Conservation (phyloP, 2,797 vertebrate species). For the Coregonus suidteri region DNA sequence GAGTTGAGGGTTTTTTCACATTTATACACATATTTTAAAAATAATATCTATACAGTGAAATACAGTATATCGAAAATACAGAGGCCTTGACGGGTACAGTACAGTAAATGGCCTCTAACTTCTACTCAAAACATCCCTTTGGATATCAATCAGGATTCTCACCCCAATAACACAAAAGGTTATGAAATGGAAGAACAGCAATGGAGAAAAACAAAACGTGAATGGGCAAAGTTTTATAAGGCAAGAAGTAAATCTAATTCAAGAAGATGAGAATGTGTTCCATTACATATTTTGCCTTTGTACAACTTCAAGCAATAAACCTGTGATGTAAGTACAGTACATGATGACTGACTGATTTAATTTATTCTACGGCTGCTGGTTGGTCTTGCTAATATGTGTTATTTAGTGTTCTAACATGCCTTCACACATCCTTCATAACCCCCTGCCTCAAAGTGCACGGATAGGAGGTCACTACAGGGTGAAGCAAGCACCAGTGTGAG, state of each 20-base stretch:
- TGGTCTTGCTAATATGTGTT: neutral
- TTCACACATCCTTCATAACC: neutral
- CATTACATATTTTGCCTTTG: neutral
- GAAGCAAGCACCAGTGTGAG: neutral
- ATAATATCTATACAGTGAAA: slow-evolving; percentile 62
- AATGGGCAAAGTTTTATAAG: slow-evolving; percentile 69
- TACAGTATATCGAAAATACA: slow-evolving; percentile 74
- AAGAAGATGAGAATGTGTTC: neutral
- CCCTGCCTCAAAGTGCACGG: neutral
- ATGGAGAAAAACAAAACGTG: slow-evolving; percentile 48
- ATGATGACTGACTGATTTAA: neutral
- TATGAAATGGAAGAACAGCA: slow-evolving; percentile 44
- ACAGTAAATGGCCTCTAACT: slow-evolving; percentile 65
- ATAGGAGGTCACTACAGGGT: neutral
- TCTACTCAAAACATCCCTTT: slow-evolving; percentile 54
- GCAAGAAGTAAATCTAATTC: slow-evolving; percentile 67
- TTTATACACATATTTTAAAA: slow-evolving; percentile 73
- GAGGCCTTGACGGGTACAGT: slow-evolving; percentile 65
- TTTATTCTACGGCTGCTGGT: neutral
- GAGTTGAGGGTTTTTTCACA: slow-evolving; percentile 61
- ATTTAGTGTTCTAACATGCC: neutral
- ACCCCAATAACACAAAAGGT: slow-evolving; percentile 40
- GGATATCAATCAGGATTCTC: slow-evolving; percentile 49
- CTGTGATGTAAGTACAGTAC: slow-evolving; percentile 37
- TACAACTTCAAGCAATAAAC: neutral